phyloP scores from a whole-genome alignment of 2,113 vertebrate species.

The Pollimyrus isidori region DNA sequence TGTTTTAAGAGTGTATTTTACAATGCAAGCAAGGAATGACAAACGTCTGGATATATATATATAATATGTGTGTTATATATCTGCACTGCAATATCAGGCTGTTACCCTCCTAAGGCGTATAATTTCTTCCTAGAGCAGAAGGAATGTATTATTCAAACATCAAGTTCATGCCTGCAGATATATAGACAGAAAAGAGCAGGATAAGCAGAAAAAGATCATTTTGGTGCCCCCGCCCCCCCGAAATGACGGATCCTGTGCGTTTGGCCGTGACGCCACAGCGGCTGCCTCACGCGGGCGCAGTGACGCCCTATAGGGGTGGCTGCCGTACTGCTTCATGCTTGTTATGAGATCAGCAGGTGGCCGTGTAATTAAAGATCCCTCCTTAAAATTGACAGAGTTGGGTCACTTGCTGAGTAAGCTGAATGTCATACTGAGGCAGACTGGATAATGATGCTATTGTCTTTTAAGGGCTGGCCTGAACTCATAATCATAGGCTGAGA shows the following conservation, averaged over 20 bases:
- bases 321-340: not conserved
- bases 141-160: conserved; percentile 9
- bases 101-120: not conserved
- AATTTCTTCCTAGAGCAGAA: not conserved
- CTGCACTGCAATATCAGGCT: not conserved
- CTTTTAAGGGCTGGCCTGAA: not conserved
- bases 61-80: not conserved
- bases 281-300: not conserved
- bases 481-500: not conserved
- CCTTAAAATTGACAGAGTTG: not conserved
- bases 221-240: conserved; percentile 14
- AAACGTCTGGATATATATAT: not conserved
- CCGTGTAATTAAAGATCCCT: not conserved
- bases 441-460: not conserved
- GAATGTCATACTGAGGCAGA: not conserved
- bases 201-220: conserved; percentile 28
- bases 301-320: not conserved
- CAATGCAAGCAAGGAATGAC: not conserved
- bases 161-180: conserved; percentile 11
- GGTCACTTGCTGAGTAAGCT: not conserved
- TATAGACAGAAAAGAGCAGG: conserved; percentile 27
- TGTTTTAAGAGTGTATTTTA: conserved; percentile 4
- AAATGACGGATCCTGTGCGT: conserved; percentile 20
- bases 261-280: not conserved
- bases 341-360: not conserved